A percentile compares a stretch with the other conserved stretches of the same genome.
Evolutionary conservation across 2,113 vertebrate genomes (phyloP).

Genomic region (Thamnophis sirtalis): DNA sequence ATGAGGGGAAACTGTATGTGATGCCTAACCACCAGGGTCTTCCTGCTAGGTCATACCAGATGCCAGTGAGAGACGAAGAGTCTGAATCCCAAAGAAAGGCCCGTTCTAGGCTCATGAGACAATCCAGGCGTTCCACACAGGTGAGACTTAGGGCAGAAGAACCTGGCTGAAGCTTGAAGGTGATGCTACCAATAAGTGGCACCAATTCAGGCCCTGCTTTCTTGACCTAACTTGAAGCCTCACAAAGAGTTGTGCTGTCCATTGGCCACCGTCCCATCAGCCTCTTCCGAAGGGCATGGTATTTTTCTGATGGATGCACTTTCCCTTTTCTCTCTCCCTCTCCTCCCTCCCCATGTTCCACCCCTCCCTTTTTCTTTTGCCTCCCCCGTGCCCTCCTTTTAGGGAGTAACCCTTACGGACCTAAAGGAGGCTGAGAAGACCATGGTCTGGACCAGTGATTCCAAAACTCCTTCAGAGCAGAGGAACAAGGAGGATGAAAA

Average conservation of each 20-base stretch:
- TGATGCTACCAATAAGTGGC: neutral
- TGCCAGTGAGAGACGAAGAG: slow-evolving; percentile 84
- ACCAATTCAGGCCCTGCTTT: too few relatives aligned
- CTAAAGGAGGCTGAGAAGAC: slow-evolving; percentile 86
- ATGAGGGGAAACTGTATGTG: neutral
- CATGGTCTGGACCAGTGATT: slow-evolving; percentile 39
- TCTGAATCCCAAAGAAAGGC: slow-evolving; percentile 90
- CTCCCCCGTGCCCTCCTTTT: neutral
- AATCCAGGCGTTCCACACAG: slow-evolving; percentile 88
- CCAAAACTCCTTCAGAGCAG: slow-evolving; percentile 26
- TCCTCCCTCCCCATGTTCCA: neutral
- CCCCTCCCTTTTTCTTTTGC: neutral
- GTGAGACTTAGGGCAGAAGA: slow-evolving; percentile 48
- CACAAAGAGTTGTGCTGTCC: neutral
- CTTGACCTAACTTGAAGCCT: neutral
- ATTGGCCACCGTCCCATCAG: neutral
- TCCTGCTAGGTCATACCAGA: slow-evolving; percentile 78
- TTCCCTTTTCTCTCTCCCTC: neutral
- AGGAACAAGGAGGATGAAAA: slow-evolving; percentile 34
- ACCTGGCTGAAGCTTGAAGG: neutral
- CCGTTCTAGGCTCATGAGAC: slow-evolving; percentile 84
- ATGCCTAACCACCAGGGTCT: neutral
- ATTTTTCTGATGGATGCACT: neutral
- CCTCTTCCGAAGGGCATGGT: neutral
- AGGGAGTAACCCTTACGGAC: slow-evolving; percentile 90